Evolutionary conservation across 2,113 vertebrate species (phyloP).

Genomic region (Tiliqua scincoides): DNA sequence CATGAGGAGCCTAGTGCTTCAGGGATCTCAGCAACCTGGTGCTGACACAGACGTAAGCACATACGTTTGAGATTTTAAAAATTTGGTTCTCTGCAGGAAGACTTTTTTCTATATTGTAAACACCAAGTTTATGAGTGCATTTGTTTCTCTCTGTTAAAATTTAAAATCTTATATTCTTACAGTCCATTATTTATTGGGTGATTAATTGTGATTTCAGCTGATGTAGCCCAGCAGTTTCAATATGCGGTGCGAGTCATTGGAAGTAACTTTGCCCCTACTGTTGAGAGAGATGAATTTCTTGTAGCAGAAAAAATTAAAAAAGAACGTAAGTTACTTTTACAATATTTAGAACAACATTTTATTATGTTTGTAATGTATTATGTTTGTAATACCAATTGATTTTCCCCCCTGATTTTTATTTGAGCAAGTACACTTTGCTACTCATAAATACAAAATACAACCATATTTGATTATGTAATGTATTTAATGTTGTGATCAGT

Average conservation of each 20-base stretch:
- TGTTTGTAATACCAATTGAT: neutral
- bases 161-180: neutral
- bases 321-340: conserved; percentile 84
- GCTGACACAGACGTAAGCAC: no score
- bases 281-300: conserved; percentile 96
- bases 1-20: no score
- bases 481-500: no score
- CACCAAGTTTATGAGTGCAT: rapidly evolving
- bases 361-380: neutral
- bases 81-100: no score
- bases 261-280: conserved; percentile 97
- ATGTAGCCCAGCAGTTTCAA: conserved; percentile 97
- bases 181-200: neutral
- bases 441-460: neutral
- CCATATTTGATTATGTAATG: no score
- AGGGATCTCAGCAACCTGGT: no score
- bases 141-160: neutral
- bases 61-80: neutral
- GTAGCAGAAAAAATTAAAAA: conserved; percentile 98
- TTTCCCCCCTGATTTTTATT: neutral
- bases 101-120: no score
- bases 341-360: neutral
- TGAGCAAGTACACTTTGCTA: neutral
- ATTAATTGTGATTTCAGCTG: conserved; percentile 76
- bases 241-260: conserved; percentile 98